These are phyloP conservation scores for Fragum whitleyi DNA, from an alignment of 2,888 invertebrate genomes.

Conservation along the genomic window DNA sequence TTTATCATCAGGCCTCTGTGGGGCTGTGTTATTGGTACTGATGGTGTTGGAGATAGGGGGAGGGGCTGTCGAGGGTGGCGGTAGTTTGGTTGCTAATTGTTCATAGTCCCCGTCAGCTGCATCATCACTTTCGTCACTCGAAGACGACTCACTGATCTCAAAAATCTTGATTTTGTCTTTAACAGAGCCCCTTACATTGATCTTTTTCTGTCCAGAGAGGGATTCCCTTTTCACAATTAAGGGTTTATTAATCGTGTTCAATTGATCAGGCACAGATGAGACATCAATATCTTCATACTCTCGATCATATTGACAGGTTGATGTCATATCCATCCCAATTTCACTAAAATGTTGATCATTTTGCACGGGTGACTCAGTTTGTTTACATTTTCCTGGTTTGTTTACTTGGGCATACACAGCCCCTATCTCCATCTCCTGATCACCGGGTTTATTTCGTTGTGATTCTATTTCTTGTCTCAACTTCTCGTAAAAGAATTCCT, in stretches of 20 bases:
- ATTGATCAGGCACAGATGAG: neutral
- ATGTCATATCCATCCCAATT: slow-evolving; percentile 2
- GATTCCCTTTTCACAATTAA: slow-evolving; percentile 12
- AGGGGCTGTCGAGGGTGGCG: slow-evolving; percentile 34
- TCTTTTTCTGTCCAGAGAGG: slow-evolving; percentile 12
- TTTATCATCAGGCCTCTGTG: neutral
- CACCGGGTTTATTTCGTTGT: neutral
- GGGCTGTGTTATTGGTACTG: neutral
- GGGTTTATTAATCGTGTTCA: neutral
- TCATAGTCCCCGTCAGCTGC: slow-evolving; percentile 50
- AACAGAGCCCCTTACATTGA: slow-evolving; percentile 36
- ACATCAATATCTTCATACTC: slow-evolving; percentile 53
- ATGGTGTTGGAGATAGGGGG: slow-evolving; percentile 24
- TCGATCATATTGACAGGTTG: slow-evolving; percentile 10
- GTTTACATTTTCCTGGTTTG: slow-evolving; percentile 50
- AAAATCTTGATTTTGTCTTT: slow-evolving; percentile 58
- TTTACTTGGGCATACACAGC: slow-evolving; percentile 60
- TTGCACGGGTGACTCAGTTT: slow-evolving; percentile 29
- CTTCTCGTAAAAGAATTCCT: slow-evolving; percentile 49
- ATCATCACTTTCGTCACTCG: slow-evolving; percentile 32
- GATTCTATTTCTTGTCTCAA: slow-evolving; percentile 34
- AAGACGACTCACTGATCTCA: slow-evolving; percentile 39
- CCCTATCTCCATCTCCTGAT: slow-evolving; percentile 22
- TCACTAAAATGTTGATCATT: slow-evolving; percentile 32
- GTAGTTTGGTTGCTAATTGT: slow-evolving; percentile 13